Conservation (phyloP, 2,888 invertebrate genomes). For the Tetanocera ferruginea region DNA sequence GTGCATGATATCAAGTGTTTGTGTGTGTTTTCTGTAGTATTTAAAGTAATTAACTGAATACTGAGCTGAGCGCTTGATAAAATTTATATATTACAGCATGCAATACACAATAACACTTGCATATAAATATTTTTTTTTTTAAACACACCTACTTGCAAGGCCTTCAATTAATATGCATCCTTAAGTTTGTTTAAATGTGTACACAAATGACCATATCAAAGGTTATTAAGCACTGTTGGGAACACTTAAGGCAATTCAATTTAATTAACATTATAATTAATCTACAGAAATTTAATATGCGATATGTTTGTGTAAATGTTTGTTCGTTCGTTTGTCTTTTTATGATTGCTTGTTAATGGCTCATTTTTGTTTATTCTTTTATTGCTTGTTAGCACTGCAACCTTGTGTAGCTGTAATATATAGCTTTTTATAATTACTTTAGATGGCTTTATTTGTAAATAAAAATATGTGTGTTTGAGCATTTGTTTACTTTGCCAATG, state of each 20-base stretch:
- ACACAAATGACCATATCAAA: background rate
- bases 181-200: background rate
- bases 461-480: no score
- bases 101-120: background rate
- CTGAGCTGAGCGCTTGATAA: background rate
- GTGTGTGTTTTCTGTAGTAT: background rate
- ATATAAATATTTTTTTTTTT: background rate
- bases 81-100: background rate
- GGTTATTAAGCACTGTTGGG: constrained; percentile 35
- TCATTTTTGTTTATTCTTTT: background rate
- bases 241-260: constrained; percentile 48
- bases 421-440: background rate
- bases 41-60: background rate
- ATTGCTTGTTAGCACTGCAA: background rate
- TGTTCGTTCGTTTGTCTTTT: background rate
- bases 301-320: background rate
- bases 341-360: background rate
- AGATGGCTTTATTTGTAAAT: background rate
- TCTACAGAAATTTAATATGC: background rate
- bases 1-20: background rate
- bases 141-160: background rate
- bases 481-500: no score
- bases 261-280: constrained; percentile 53
- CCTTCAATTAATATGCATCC: background rate
- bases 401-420: background rate